phyloP scores from a whole-genome alignment of 2,797 vertebrate species.

The Hippoglossus hippoglossus region DNA sequence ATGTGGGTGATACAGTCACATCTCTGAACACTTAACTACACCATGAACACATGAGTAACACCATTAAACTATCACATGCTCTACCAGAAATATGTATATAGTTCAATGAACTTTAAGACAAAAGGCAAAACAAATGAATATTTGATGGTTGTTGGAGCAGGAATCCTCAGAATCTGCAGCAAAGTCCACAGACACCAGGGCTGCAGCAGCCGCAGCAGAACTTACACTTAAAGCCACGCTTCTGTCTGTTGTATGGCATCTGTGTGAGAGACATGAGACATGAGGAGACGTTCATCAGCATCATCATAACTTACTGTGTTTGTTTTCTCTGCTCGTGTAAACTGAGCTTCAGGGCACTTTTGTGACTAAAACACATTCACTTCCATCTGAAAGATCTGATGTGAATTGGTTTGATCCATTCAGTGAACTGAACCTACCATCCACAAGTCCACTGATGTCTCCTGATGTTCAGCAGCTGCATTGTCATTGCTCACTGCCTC shows the following conservation, averaged over 20 bases:
- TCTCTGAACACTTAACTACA: neutral
- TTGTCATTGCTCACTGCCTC: conserved; percentile 1
- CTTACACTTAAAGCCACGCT: neutral
- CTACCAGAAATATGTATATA: no score
- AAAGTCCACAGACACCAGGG: neutral
- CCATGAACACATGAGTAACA: neutral
- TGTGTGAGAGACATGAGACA: conserved; percentile 6
- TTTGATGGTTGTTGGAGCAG: neutral
- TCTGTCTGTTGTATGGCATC: conserved; percentile 4
- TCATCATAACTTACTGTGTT: neutral
- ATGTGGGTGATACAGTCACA: neutral
- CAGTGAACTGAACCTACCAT: conserved; percentile 26
- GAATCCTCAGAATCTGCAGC: neutral
- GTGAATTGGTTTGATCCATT: no score
- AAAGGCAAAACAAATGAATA: neutral
- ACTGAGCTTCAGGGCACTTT: no score
- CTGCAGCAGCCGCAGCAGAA: conserved; percentile 5
- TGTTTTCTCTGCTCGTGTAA: no score
- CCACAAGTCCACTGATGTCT: conserved; percentile 5
- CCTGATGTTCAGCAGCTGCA: conserved; percentile 1
- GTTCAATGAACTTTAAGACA: no score
- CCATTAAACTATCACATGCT: neutral
- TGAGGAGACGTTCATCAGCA: neutral
- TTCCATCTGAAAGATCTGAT: no score
- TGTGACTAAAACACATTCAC: no score